These are phyloP conservation scores for Calameuta filiformis DNA, from an alignment of 2,888 invertebrate genomes.

Conservation along the genomic window DNA sequence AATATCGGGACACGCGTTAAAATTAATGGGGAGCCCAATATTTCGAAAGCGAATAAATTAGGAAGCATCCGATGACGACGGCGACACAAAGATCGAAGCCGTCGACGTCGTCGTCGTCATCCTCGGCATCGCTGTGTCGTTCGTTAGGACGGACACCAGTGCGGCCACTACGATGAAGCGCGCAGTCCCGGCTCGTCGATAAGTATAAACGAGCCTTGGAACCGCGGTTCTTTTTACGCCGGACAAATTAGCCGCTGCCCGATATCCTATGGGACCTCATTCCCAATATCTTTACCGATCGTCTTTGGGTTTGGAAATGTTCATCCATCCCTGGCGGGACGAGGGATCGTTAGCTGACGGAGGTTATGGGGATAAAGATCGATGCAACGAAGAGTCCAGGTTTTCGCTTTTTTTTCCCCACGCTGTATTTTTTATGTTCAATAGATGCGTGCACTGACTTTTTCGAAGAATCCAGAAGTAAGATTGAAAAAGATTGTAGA, in stretches of 20 bases:
- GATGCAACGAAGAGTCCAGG: no score
- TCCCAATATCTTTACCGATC: not conserved
- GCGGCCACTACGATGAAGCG: slow-evolving; percentile 14
- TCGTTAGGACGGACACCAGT: no score
- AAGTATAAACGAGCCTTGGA: slow-evolving; percentile 36
- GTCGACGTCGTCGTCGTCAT: slow-evolving; percentile 13
- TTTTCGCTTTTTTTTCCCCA: no score
- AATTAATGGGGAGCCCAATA: slow-evolving; percentile 49
- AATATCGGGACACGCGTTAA: slow-evolving; percentile 41
- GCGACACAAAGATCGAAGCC: slow-evolving; percentile 31
- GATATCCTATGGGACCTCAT: not conserved
- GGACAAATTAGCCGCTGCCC: not conserved
- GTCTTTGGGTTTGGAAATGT: no score
- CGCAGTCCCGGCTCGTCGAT: slow-evolving; percentile 18
- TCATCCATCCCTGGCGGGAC: no score
- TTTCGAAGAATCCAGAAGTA: slow-evolving; percentile 8
- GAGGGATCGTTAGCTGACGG: no score
- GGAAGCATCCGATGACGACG: slow-evolving; percentile 27
- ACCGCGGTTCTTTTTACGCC: not conserved
- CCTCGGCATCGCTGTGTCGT: no score
- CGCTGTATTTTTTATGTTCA: not conserved
- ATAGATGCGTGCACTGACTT: slow-evolving; percentile 15
- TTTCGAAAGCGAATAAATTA: slow-evolving; percentile 44
- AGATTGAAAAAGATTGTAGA: slow-evolving; percentile 15
- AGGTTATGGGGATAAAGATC: no score